These are phyloP conservation scores for Euthynnus affinis DNA, from an alignment of 2,797 vertebrate species.

Conservation along the genomic window DNA sequence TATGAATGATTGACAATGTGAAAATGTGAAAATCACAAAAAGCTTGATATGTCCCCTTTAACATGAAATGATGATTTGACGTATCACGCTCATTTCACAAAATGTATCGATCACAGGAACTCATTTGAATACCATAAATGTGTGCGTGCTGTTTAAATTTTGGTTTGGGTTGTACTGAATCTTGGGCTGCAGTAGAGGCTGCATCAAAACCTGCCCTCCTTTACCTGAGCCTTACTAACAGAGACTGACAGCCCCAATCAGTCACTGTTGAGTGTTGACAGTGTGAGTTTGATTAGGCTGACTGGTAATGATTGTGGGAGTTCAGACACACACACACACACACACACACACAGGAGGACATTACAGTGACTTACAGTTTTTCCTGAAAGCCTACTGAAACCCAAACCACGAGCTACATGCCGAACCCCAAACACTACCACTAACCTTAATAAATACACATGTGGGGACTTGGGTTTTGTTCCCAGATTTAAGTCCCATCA, in stretches of 20 bases:
- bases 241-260: conserved; percentile 64
- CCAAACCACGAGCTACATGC: not conserved
- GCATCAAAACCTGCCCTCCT: conserved; percentile 15
- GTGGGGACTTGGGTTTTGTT: not conserved
- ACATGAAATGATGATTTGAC: too few species aligned
- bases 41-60: too few species aligned
- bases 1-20: too few species aligned
- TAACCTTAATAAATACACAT: too few species aligned
- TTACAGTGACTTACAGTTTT: conserved; percentile 3
- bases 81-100: not conserved
- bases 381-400: not conserved
- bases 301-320: conserved; percentile 51
- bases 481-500: not conserved
- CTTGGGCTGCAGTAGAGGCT: conserved; percentile 1
- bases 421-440: not conserved
- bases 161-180: conserved; percentile 13
- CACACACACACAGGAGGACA: conserved; percentile 16
- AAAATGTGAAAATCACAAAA: too few species aligned
- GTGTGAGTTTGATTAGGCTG: conserved; percentile 73
- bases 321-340: conserved; percentile 30
- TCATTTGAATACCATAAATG: conserved; percentile 6
- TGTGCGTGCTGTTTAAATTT: conserved; percentile 2
- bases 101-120: not conserved
- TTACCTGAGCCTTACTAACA: conserved; percentile 25
- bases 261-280: conserved; percentile 61